Percentiles rank a stretch among this genome's conserved stretches.
These are phyloP conservation scores for Hydraecia micacea DNA, from an alignment of 2,888 invertebrate genomes.

Conservation along the genomic window DNA sequence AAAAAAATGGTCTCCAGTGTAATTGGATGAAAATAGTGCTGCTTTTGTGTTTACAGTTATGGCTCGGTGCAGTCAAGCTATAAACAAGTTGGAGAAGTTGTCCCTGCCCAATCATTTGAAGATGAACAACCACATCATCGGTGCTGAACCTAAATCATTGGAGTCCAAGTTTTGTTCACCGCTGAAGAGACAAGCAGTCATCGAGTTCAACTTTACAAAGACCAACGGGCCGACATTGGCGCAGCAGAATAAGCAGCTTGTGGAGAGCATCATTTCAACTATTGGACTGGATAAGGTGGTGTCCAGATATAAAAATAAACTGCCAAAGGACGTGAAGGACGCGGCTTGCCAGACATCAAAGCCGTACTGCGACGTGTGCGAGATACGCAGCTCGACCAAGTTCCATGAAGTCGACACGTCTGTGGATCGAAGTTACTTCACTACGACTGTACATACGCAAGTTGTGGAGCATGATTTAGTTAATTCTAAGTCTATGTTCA, in stretches of 20 bases:
- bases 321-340: slow-evolving; percentile 78
- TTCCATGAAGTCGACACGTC: slow-evolving; percentile 72
- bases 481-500: slow-evolving; percentile 84
- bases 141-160: slow-evolving; percentile 54
- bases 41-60: slow-evolving; percentile 85
- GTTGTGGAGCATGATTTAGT: slow-evolving; percentile 85
- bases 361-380: slow-evolving; percentile 84
- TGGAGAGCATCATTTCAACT: slow-evolving; percentile 81
- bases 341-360: slow-evolving; percentile 83
- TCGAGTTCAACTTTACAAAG: slow-evolving; percentile 84
- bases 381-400: slow-evolving; percentile 80
- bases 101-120: slow-evolving; percentile 80
- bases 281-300: slow-evolving; percentile 80
- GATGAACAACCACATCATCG: slow-evolving; percentile 76
- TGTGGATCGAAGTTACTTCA: slow-evolving; percentile 78
- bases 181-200: slow-evolving; percentile 81
- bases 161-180: slow-evolving; percentile 82
- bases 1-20: slow-evolving; percentile 19
- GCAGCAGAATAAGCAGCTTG: slow-evolving; percentile 82
- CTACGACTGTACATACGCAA: slow-evolving; percentile 82
- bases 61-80: slow-evolving; percentile 82
- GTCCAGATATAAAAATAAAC: slow-evolving; percentile 78
- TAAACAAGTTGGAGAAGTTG: slow-evolving; percentile 78
- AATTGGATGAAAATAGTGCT: slow-evolving; percentile 61
- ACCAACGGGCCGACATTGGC: slow-evolving; percentile 67